Conservation (phyloP, 2,888 invertebrate genomes). For the Sialis fuliginosa region DNA sequence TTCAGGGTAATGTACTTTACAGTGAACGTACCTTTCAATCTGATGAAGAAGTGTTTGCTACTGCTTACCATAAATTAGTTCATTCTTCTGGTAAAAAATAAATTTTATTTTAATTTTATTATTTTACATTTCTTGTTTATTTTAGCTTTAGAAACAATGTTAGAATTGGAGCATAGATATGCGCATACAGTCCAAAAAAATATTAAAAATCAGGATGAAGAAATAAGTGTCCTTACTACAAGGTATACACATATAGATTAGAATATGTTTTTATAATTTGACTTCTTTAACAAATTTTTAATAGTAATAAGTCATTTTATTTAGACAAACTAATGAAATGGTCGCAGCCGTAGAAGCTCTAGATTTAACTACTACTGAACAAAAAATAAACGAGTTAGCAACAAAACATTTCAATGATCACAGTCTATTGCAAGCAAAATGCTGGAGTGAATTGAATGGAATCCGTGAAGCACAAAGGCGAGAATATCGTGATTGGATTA, state of each 20-base stretch:
- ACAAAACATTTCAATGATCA: constrained; percentile 68
- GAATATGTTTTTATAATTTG: constrained; percentile 1
- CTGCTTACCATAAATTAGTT: constrained; percentile 58
- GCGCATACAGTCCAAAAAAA: constrained; percentile 63
- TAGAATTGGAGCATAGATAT: constrained; percentile 76
- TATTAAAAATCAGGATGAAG: constrained; percentile 51
- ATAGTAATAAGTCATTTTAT: constrained; percentile 8
- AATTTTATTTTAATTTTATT: not conserved
- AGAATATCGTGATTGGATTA: constrained; percentile 80
- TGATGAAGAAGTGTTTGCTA: constrained; percentile 73
- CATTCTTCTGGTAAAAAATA: constrained; percentile 28
- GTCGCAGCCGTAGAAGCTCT: constrained; percentile 63
- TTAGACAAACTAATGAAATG: constrained; percentile 77
- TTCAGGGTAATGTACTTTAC: constrained; percentile 61
- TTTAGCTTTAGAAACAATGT: constrained; percentile 69
- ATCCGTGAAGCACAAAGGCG: constrained; percentile 69
- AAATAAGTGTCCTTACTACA: constrained; percentile 49
- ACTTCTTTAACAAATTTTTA: constrained; percentile 2
- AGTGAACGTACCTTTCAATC: constrained; percentile 66
- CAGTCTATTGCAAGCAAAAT: constrained; percentile 66
- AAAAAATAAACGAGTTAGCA: constrained; percentile 70
- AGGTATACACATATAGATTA: constrained; percentile 23
- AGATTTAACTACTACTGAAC: constrained; percentile 60
- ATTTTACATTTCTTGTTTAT: constrained; percentile 49
- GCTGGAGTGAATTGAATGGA: constrained; percentile 72